Evolutionary conservation across 2,797 vertebrate genomes (phyloP), one percentile per base, ranked within the genome.

Genomic region (Pantherophis vulpinus): DNA sequence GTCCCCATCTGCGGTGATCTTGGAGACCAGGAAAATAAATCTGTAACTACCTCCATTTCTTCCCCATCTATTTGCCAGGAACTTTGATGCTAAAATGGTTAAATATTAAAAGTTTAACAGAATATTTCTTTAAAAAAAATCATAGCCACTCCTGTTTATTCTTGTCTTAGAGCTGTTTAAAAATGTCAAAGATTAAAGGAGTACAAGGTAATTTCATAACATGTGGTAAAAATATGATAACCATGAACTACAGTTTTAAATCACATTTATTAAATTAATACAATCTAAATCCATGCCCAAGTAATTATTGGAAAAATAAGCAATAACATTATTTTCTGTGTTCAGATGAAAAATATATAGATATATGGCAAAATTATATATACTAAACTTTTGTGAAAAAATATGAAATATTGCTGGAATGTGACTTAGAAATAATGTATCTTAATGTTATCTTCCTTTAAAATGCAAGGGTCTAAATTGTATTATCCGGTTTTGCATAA

Each of bases 401-500:
- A 87, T 63, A 16, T 87, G 5, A 88, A 93, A 93, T 5, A 87
- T 79, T 89, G 27, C 25, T 83, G 55, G 23, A 16, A 16, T 54
- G 86, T 92, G 32, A 88, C 89, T 87, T 47, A 93, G 61, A 18
- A 25, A 4, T 91, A 0, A 16, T 12, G 94, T 91, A 12, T 92
- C 23, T 37, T 51, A 29, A 27, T 0, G 0, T 11, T 27, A 54
- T 51, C 51, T 42, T 56, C 27, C 61, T 90, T 86, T 58, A 54
- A 66, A 63, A 55, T 25, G 25, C 7, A 74, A 74, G 27, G 32
- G 86, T 86, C 60, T 90, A 55, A 23, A 47, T 61, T 90, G 60
- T 87, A 42, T 61, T 94, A n/a, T 14, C 18, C 10, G 58, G 92
- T 8, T 94, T 86, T 92, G 54, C 91, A 6, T 92, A 92, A 91